phyloP scores from a whole-genome alignment of 2,888 invertebrate genomes.

The Halocaridina rubra region DNA sequence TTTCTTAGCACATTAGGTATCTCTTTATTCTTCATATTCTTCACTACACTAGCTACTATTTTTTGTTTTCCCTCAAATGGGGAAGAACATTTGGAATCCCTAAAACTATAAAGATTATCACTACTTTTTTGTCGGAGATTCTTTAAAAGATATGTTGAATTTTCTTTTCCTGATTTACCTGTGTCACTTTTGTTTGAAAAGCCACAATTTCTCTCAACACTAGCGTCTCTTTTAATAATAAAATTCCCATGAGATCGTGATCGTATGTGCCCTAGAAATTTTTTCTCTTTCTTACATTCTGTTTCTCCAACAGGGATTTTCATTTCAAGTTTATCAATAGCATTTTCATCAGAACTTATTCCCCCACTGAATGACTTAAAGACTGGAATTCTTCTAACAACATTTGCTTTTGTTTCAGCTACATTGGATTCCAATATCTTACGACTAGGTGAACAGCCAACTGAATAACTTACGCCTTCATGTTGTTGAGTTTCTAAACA shows the following conservation, averaged over 20 bases:
- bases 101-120: slow-evolving; percentile 12
- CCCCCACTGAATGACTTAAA: slow-evolving; percentile 15
- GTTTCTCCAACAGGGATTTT: not conserved
- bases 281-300: slow-evolving; percentile 15
- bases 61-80: slow-evolving; percentile 49
- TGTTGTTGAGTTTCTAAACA: not conserved
- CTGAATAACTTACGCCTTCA: not conserved
- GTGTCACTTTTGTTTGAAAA: not conserved
- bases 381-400: slow-evolving; percentile 27
- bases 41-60: slow-evolving; percentile 37
- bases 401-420: not conserved
- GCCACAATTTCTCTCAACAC: slow-evolving; percentile 11
- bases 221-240: slow-evolving; percentile 27
- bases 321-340: not conserved
- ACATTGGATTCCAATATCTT: not conserved
- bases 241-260: slow-evolving; percentile 47
- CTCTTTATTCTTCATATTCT: slow-evolving; percentile 50
- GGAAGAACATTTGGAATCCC: slow-evolving; percentile 23
- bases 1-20: slow-evolving; percentile 34
- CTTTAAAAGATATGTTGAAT: not conserved
- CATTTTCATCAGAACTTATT: not conserved
- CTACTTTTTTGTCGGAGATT: slow-evolving; percentile 15
- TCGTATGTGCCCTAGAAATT: slow-evolving; percentile 29
- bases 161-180: not conserved
- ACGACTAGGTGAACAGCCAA: not conserved